Evolutionary conservation across 2,113 vertebrate species (phyloP), one percentile per base, ranked within the genome.

Genomic region (Saccopteryx bilineata): DNA sequence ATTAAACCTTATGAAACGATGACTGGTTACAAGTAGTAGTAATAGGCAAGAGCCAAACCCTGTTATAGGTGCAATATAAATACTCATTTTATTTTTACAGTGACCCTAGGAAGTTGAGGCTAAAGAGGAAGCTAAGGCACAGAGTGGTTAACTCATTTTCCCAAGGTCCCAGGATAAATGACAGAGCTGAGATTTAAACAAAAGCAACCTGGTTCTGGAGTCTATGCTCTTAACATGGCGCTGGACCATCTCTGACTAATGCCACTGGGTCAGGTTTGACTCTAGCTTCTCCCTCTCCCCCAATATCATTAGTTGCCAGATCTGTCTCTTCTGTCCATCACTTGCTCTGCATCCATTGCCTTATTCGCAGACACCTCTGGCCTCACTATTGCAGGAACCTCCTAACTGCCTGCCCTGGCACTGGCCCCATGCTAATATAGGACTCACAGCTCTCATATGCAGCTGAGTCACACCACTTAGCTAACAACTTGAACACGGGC

Each of bases 111-210:
- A 65, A 71, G 50, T 19, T 12, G 50, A 48, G 58, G 65, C 65
- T 66, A 39, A 46, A 50, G 91, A 68, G 48, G 52, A 90, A 39
- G 3, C 52, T 63, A 24, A 95, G 28, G n/a, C 54, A 74, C 48
- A 92, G 52, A 82, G 28, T 79, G 28, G 63, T 68, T 86, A 54
- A 83, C 48, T 74, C 14, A 90, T 13, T 91, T 95, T 24, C 71
- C 65, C 58, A 83, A 58, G 24, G 91, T 71, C 48, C 13, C 54
- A 74, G 54, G 5, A 9, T 60, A 65, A 54, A 7, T 72, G 46
- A 84, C 58, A 56, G 50, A 69, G 61, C 21, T 61, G 13, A 8
- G 11, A 31, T 85, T 80, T 26, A 78, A 66, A 65, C 14, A 90
- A 83, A 82, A 63, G 18, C 46, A 17, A 46, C 84, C 33, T 31